Percentiles rank a stretch among this genome's conserved stretches.
Evolutionary conservation across 2,113 vertebrate genomes (phyloP).

Genomic region (Salminus brasiliensis): DNA sequence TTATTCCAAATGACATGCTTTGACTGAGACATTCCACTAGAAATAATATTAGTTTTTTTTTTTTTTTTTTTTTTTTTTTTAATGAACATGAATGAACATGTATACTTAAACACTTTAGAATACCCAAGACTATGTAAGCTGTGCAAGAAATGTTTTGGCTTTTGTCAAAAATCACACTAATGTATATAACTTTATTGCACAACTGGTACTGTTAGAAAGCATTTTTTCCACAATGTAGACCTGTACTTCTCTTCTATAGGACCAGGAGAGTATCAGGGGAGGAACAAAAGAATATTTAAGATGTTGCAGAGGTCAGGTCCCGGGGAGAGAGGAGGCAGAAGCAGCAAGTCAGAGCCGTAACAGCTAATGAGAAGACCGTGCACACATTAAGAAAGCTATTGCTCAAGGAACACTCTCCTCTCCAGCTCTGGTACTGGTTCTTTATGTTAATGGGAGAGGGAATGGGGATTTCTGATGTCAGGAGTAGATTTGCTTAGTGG

Average conservation of each 20-base stretch:
- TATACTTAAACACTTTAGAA: too few species aligned
- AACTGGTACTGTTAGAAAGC: too few species aligned
- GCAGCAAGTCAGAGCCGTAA: not conserved
- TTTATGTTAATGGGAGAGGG: not conserved
- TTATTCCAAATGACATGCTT: too few species aligned
- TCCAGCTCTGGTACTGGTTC: not conserved
- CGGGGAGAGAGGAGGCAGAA: not conserved
- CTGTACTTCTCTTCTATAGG: not conserved
- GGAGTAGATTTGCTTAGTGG: not conserved
- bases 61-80: too few species aligned
- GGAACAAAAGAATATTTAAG: slow-evolving; percentile 8
- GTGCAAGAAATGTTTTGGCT: too few species aligned
- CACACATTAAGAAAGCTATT: not conserved
- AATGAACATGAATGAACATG: too few species aligned
- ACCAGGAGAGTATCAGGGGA: not conserved
- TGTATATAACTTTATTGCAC: too few species aligned
- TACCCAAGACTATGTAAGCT: too few species aligned
- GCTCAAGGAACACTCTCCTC: not conserved
- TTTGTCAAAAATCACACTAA: too few species aligned
- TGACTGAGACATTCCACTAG: too few species aligned
- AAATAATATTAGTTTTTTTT: too few species aligned
- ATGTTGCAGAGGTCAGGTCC: not conserved
- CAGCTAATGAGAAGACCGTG: not conserved
- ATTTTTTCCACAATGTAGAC: too few species aligned
- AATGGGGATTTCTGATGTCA: not conserved